A percentile compares a stretch with the other conserved stretches of the same genome.
These are phyloP conservation scores for Nasua narica DNA, from an alignment of 2,797 vertebrate species.

Conservation along the genomic window DNA sequence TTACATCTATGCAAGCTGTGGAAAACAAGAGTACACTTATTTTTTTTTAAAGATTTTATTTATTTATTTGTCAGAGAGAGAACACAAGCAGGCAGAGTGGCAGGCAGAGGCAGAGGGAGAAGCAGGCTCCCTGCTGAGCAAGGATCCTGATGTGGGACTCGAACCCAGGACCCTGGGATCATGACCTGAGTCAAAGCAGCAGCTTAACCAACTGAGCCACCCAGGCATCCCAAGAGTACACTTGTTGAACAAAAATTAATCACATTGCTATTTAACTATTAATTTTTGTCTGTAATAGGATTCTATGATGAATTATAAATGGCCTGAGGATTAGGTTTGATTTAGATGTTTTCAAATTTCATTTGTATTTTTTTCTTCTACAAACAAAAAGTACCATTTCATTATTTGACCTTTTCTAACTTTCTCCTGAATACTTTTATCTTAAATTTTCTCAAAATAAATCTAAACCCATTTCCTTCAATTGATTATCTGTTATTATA, in stretches of 20 bases:
- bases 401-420: background rate
- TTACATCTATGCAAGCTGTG: background rate
- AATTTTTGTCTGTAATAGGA: background rate
- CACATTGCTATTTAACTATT: background rate
- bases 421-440: background rate
- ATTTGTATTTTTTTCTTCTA: background rate
- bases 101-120: too few species aligned
- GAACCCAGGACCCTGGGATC: too few species aligned
- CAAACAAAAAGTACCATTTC: background rate
- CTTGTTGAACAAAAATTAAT: background rate
- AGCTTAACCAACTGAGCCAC: too few species aligned
- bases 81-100: too few species aligned
- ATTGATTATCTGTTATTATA: background rate
- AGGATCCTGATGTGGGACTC: too few species aligned
- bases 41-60: too few species aligned
- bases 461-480: background rate
- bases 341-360: background rate
- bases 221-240: background rate
- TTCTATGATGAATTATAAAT: background rate
- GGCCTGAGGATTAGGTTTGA: background rate
- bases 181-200: too few species aligned
- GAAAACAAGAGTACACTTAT: background rate
- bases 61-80: too few species aligned
- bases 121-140: too few species aligned
- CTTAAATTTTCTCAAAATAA: background rate